phyloP scores from a whole-genome alignment of 2,888 invertebrate genomes.

The Agrypnus murinus region DNA sequence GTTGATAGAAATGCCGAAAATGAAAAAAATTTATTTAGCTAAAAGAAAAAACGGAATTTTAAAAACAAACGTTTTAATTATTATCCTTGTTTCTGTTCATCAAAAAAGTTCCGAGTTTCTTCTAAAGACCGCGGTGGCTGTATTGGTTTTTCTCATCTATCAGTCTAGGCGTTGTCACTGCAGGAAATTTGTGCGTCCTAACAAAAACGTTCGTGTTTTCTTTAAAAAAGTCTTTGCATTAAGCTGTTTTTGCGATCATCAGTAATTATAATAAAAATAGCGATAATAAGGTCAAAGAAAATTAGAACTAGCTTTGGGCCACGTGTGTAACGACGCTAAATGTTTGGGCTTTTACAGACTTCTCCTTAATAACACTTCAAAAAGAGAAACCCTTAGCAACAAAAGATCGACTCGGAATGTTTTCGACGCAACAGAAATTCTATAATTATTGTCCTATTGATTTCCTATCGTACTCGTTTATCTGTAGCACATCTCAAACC shows the following conservation, averaged over 20 bases:
- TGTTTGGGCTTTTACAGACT: conserved; percentile 55
- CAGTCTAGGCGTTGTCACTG: conserved; percentile 27
- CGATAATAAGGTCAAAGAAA: not conserved
- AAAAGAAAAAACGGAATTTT: conserved; percentile 9
- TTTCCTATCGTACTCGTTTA: conserved; percentile 63
- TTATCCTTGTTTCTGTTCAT: conserved; percentile 3
- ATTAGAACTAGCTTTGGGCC: conserved; percentile 33
- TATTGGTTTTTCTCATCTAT: conserved; percentile 26
- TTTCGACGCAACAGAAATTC: conserved; percentile 61
- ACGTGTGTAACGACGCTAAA: conserved; percentile 51
- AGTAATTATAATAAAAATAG: conserved; percentile 5
- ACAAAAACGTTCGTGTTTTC: conserved; percentile 23
- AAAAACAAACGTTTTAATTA: conserved; percentile 6
- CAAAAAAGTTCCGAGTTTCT: not conserved
- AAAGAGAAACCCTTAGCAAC: conserved; percentile 55
- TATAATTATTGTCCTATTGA: conserved; percentile 64
- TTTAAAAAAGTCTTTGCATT: conserved; percentile 8
- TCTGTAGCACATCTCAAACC: conserved; percentile 61
- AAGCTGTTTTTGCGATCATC: conserved; percentile 4
- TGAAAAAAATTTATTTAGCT: conserved; percentile 4
- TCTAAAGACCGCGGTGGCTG: conserved; percentile 2
- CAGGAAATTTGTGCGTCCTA: conserved; percentile 34
- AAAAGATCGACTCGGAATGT: conserved; percentile 57
- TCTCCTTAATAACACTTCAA: conserved; percentile 42
- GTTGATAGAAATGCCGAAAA: too few species aligned